A percentile compares a stretch with the other conserved stretches of the same genome.
phyloP scores from a whole-genome alignment of 2,113 vertebrate genomes.

The Erythrocercus mccallii region DNA sequence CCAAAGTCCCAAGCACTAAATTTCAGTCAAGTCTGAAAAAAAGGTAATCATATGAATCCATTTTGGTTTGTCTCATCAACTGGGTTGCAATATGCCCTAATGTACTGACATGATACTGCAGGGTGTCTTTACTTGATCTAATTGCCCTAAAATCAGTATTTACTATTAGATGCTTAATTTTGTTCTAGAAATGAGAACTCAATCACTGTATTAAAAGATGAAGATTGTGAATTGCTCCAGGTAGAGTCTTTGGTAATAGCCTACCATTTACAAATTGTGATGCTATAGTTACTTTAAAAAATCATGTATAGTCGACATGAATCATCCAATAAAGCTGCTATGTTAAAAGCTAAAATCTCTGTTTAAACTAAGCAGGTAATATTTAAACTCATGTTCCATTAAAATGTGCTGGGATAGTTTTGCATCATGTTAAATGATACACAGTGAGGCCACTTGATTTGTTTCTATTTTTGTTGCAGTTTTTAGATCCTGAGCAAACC shows the following conservation, averaged over 20 bases:
- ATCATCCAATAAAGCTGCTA: neutral
- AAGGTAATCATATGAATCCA: neutral
- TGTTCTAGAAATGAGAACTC: neutral
- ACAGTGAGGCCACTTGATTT: neutral
- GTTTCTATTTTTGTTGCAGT: neutral
- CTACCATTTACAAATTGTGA: neutral
- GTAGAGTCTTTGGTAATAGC: neutral
- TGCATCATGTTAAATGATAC: neutral
- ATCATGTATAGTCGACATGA: accelerated
- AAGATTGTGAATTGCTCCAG: neutral
- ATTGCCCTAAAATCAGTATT: neutral
- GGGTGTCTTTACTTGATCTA: neutral
- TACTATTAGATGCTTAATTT: neutral
- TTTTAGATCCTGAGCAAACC: neutral
- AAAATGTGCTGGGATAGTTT: neutral
- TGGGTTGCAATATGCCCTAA: neutral
- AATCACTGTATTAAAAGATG: neutral
- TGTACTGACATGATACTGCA: neutral
- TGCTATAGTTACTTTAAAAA: neutral
- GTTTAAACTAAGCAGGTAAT: neutral
- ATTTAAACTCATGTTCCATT: neutral
- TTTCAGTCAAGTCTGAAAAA: neutral
- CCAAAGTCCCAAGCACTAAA: neutral
- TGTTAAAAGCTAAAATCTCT: neutral
- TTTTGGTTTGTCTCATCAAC: neutral